Percentiles rank a stretch among this genome's conserved stretches.
phyloP scores from a whole-genome alignment of 2,113 vertebrate species.

The Cariama cristata region DNA sequence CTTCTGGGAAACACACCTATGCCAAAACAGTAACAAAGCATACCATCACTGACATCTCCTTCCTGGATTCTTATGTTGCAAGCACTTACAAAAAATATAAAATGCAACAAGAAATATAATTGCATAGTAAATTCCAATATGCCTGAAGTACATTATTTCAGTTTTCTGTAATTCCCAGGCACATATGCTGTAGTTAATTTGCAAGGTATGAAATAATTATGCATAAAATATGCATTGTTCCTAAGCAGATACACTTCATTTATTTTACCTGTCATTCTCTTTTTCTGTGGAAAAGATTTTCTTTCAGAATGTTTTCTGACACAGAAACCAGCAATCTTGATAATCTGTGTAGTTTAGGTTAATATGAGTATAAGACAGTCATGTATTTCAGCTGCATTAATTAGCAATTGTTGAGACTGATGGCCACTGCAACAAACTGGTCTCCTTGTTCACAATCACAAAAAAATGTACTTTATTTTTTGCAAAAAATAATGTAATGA shows the following conservation, averaged over 20 bases:
- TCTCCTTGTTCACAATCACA: neutral
- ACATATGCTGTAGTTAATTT: conserved; percentile 29
- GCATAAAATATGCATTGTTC: conserved; percentile 26
- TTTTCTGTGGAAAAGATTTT: neutral
- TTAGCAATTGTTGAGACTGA: conserved; percentile 23
- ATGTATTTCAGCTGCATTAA: neutral
- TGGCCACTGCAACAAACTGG: neutral
- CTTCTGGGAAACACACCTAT: neutral
- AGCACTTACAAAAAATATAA: neutral
- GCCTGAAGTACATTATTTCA: neutral
- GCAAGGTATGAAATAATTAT: conserved; percentile 38
- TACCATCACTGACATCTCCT: neutral
- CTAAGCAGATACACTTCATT: conserved; percentile 35
- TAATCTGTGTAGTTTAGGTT: neutral
- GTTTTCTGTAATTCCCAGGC: conserved; percentile 18
- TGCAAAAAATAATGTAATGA: neutral
- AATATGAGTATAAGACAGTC: neutral
- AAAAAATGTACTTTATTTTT: neutral
- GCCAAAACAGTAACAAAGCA: neutral
- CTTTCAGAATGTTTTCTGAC: conserved; percentile 5
- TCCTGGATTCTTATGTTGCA: neutral
- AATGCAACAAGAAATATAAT: neutral
- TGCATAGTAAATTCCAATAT: neutral
- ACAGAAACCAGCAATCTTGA: neutral
- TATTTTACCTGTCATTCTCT: conserved; percentile 29